Conservation (phyloP, 2,797 vertebrate genomes). For the Sphaeramia orbicularis region DNA sequence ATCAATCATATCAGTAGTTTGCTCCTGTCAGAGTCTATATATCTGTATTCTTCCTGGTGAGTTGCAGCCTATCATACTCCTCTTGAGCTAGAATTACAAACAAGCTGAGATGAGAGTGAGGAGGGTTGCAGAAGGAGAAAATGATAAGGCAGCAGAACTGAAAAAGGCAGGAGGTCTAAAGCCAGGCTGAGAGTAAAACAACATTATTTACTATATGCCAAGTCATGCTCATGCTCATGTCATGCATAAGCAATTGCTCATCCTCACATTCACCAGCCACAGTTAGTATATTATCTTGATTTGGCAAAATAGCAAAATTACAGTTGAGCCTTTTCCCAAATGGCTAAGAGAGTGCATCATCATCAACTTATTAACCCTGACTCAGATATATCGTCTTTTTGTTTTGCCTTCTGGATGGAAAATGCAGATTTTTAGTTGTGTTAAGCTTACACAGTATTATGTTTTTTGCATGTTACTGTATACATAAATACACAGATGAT, state of each 20-base stretch:
- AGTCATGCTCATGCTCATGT: neutral
- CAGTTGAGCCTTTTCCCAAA: neutral
- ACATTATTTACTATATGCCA: conserved; percentile 6
- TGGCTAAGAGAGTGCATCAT: neutral
- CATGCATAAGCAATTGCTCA: conserved; percentile 4
- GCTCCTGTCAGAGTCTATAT: conserved; percentile 72
- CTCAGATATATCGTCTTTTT: neutral
- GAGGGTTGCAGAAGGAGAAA: conserved; percentile 20
- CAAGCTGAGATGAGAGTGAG: conserved; percentile 41
- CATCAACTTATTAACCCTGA: neutral
- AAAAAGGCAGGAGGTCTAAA: conserved; percentile 9
- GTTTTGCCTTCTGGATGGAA: neutral
- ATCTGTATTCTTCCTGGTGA: conserved; percentile 52
- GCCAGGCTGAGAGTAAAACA: conserved; percentile 6
- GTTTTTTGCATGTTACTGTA: too few relatives aligned
- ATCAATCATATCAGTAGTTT: conserved; percentile 71
- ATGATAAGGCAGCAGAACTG: conserved; percentile 16
- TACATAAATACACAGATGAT: too few relatives aligned
- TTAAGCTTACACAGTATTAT: too few relatives aligned
- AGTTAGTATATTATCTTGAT: neutral
- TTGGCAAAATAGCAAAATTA: neutral
- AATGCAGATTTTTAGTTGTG: neutral
- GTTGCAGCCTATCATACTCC: conserved; percentile 28
- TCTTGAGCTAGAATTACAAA: conserved; percentile 65
- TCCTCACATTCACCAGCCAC: conserved; percentile 4